A percentile compares a stretch with the other conserved stretches of the same genome.
Evolutionary conservation across 2,797 vertebrate genomes (phyloP).

Genomic region (Chloroceryle inda): DNA sequence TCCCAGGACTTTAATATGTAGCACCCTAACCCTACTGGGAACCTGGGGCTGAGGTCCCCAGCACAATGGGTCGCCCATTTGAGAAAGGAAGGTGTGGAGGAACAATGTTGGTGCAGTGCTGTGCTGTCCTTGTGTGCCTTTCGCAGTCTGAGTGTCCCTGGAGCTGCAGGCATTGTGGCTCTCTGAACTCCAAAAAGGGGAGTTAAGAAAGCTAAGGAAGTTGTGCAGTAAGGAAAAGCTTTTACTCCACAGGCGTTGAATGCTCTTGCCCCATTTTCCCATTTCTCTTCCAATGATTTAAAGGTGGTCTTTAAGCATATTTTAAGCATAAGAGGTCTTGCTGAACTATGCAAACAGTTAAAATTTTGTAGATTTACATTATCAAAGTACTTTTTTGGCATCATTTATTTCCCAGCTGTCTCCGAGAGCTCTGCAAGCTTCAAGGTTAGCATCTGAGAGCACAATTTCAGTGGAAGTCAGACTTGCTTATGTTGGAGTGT

Average conservation of each 20-base stretch:
- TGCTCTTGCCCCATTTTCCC: not conserved
- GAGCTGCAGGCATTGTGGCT: too few relatives aligned
- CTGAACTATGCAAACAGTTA: not conserved
- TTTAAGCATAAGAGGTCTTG: not conserved
- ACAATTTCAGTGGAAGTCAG: not conserved
- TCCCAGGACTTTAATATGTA: not conserved
- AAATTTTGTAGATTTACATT: not conserved
- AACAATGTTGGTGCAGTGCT: too few relatives aligned
- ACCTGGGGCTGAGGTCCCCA: too few relatives aligned
- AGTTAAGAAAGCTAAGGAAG: not conserved
- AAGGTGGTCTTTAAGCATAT: not conserved
- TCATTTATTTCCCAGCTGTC: not conserved
- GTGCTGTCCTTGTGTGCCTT: too few relatives aligned
- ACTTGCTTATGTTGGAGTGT: not conserved
- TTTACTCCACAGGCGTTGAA: not conserved
- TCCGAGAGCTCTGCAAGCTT: not conserved
- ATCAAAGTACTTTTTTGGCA: not conserved
- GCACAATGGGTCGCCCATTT: too few relatives aligned
- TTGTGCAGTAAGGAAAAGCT: not conserved
- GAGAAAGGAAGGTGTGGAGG: too few relatives aligned
- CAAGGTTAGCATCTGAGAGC: not conserved
- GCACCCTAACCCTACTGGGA: too few relatives aligned
- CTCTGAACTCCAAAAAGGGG: not conserved
- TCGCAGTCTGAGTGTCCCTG: too few relatives aligned
- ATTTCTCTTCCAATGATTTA: not conserved